Conservation (phyloP, 1,140 invertebrate genomes). For the Eulimnadia texana region DNA sequence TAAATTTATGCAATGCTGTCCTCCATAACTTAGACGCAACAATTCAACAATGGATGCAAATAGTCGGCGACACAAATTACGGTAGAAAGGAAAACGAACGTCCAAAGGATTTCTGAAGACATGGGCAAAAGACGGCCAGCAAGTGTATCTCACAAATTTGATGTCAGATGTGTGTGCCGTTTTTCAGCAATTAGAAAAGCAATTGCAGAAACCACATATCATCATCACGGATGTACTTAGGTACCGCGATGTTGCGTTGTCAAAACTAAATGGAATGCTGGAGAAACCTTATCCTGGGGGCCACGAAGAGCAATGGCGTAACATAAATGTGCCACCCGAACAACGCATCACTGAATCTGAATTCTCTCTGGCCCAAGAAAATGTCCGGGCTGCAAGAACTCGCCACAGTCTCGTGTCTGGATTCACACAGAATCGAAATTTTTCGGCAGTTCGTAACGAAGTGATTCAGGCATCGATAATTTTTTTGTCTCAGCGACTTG, state of each 20-base stretch:
- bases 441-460: background rate
- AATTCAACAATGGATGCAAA: background rate
- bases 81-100: background rate
- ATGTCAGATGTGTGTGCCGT: background rate
- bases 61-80: background rate
- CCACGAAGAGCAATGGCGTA: background rate
- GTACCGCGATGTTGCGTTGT: background rate
- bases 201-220: background rate
- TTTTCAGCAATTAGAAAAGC: background rate
- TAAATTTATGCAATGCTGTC: background rate
- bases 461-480: background rate
- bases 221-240: background rate
- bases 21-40: background rate
- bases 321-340: background rate
- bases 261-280: background rate
- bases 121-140: background rate
- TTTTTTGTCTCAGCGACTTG: background rate
- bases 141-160: background rate
- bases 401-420: background rate
- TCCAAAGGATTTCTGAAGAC: background rate
- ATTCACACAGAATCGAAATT: background rate
- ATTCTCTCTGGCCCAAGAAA: background rate
- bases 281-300: background rate
- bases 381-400: background rate
- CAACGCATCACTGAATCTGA: background rate